Evolutionary conservation across 2,113 vertebrate genomes (phyloP), one percentile per base, ranked within the genome.

Genomic region (Nannobrachium achirus): DNA sequence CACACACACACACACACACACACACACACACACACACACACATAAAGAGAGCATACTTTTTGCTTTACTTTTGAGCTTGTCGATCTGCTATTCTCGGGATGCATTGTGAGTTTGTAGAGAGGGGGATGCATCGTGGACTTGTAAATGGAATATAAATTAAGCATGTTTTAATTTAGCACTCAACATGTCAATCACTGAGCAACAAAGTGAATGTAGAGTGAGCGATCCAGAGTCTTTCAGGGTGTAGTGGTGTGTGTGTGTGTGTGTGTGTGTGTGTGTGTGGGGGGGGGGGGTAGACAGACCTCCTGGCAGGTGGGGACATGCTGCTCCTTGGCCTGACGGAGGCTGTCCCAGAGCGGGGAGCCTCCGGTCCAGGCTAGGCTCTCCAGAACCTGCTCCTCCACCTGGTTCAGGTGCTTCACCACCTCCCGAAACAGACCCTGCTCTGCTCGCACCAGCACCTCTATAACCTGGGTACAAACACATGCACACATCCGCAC

Each of bases 321-420:
- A 53, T 78, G 94, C 80, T 94, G 94, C 80, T 94, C 94, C 67
- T 95, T 95, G 52, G 93, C 92, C 0, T 91, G 93, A 49, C 77
- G 85, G 52, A 98, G 94, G 72, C 89, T 95, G 20, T 96, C 94
- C 97, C 97, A 98, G 60, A 98, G 69, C 0, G 94, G 94, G 0
- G 97, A 98, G 33, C 92, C 89, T 7, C 65, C 78, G 75, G 88
- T 94, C 97, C 97, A 98, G 0, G 96, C 95, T 92, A 98, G 89
- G 8, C 93, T 95, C 73, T 98, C 97, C 89, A 98, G 81, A 53
- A 98, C 96, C 86, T 96, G 95, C 61, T 98, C 97, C 78, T 98
- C 97, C 42, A 98, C 93, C 62, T 94, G 94, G 82, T 98, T 98
- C 52, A 98, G 93, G 80, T 98, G 96, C 76, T 97, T 97, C 0